Percentiles rank a stretch among this genome's conserved stretches.
Conservation (phyloP, 2,113 vertebrate species). For the Nannobrachium achirus region DNA sequence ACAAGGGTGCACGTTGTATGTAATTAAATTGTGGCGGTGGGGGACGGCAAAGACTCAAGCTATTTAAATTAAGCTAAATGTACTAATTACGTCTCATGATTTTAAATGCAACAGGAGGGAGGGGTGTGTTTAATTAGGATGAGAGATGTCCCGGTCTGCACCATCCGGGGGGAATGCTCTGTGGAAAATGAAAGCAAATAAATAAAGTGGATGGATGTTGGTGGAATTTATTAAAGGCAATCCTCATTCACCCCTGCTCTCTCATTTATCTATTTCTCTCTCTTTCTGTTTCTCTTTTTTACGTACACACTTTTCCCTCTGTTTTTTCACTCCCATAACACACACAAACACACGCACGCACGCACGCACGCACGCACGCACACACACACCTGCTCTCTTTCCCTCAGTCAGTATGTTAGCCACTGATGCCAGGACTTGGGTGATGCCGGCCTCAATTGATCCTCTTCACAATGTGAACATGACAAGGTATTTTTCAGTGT, state of each 20-base stretch:
- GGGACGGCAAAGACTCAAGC: slow-evolving; percentile 52
- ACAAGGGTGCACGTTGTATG: slow-evolving; percentile 46
- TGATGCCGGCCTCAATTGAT: slow-evolving; percentile 40
- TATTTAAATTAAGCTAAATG: slow-evolving; percentile 72
- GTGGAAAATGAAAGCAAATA: slow-evolving; percentile 76
- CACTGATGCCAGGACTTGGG: slow-evolving; percentile 32
- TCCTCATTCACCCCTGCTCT: background rate
- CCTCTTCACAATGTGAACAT: slow-evolving; percentile 53
- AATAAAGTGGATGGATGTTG: slow-evolving; percentile 69
- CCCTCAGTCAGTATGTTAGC: slow-evolving; percentile 28
- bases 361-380: background rate
- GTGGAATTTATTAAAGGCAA: slow-evolving; percentile 58
- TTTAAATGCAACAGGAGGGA: slow-evolving; percentile 67
- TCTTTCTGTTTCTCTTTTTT: slow-evolving; percentile 4
- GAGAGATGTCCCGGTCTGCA: slow-evolving; percentile 46
- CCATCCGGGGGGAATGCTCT: slow-evolving; percentile 64
- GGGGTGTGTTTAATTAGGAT: slow-evolving; percentile 69
- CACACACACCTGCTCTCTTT: background rate
- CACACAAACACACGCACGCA: too few relatives aligned
- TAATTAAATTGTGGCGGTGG: slow-evolving; percentile 63
- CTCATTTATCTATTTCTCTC: slow-evolving; percentile 8
- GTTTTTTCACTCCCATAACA: background rate
- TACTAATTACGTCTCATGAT: slow-evolving; percentile 73
- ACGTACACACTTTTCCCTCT: background rate
- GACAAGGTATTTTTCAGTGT: slow-evolving; percentile 54